phyloP scores from a whole-genome alignment of 2,797 vertebrate species.

The Serranus cabrilla region DNA sequence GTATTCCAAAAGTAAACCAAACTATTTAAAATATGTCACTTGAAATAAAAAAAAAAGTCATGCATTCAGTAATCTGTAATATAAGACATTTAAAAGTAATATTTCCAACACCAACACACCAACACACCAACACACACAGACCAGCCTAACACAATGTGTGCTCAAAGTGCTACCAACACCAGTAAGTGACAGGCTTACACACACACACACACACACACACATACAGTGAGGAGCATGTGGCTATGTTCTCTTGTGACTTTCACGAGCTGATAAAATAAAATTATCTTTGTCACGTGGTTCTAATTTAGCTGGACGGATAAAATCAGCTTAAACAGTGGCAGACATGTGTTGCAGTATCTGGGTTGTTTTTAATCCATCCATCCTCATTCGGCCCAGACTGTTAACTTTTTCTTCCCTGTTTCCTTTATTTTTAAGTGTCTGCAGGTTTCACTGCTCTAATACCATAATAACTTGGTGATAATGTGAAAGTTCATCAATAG shows the following conservation, averaged over 20 bases:
- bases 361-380: neutral
- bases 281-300: constrained; percentile 54
- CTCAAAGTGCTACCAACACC: constrained; percentile 14
- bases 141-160: neutral
- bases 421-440: neutral
- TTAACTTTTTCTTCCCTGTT: neutral
- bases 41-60: too few relatives aligned
- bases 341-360: neutral
- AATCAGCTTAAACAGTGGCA: neutral
- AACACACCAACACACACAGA: constrained; percentile 6
- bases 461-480: neutral
- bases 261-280: constrained; percentile 33
- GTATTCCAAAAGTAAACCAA: too few relatives aligned
- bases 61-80: too few relatives aligned
- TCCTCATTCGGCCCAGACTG: too few relatives aligned
- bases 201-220: neutral
- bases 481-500: neutral
- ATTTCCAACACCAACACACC: neutral
- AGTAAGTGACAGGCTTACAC: neutral
- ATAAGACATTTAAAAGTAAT: too few relatives aligned
- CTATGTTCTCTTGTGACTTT: constrained; percentile 40
- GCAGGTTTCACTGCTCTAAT: neutral
- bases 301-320: neutral
- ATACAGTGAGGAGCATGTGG: neutral
- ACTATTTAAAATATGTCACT: too few relatives aligned